Evolutionary conservation across 30 jellyfish, hydroid and myxozoan genomes (phyloP), one percentile per base, ranked within the genome.

Genomic region (Turritopsis rubra): DNA sequence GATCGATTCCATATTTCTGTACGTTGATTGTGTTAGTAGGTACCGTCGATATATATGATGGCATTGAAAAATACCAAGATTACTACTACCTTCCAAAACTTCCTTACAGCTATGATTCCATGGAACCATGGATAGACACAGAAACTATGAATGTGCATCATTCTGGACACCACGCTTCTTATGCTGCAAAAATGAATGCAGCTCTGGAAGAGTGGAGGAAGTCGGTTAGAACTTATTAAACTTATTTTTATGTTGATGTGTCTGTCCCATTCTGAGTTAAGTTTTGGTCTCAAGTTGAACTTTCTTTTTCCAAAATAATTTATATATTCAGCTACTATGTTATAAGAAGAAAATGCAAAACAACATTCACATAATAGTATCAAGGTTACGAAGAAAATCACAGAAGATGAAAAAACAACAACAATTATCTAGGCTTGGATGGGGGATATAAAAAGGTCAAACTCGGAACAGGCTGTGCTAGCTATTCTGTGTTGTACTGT

Each of bases 161-260:
- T 75, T 20, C 72, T 13, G 97, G 97, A 52, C 97, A 91, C 53
- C 97, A 91, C 70, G 89, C 86, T 25, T 93, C 96, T 54, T 91
- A 91, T 88, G 86, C 96, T 7, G 82, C 81, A 8, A 91, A 91
- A 85, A 86, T 91, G 94, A 91, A 91, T 54, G 82, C 89, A 18
- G 97, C 97, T 8, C 81, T 91, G 92, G 78, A 83, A 20, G 96
- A 86, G 68, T 91, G 97, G 97, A 83, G 92, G 73, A 88, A 72
- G 22, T 91, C 97, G 80, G 22, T 25, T 21, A 79, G 28, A n/a
- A n/a, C n/a, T 41, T 29, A 8, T 65, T 82, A 21, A 13, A 24
- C 71, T 25, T 25, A 65, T 65, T 16, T 60, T 21, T 1, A 21
- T 66, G 13, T 81, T 53, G 7, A 21, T 16, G 7, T 26, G 60